Evolutionary conservation across 2,113 vertebrate species (phyloP).

Genomic region (Leuciscus idus): DNA sequence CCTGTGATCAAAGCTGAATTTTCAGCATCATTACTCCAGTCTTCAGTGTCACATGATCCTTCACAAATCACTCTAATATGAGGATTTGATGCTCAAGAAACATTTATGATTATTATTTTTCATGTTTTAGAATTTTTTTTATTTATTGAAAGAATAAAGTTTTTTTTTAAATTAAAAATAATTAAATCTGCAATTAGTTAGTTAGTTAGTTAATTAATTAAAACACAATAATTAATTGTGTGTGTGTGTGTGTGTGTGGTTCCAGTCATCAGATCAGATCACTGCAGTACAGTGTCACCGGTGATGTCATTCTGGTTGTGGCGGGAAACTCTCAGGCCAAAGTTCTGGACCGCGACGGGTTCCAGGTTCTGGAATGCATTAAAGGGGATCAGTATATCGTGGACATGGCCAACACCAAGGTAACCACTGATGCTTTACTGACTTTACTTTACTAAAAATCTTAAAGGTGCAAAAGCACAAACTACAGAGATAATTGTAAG

Average conservation of each 20-base stretch:
- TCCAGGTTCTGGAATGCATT: conserved; percentile 95
- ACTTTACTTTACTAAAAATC: neutral
- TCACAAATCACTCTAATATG: no score
- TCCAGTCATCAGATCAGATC: conserved; percentile 92
- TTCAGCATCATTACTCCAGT: no score
- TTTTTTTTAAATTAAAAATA: no score
- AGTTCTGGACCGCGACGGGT: conserved; percentile 95
- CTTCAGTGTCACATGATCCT: no score
- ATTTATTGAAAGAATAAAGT: no score
- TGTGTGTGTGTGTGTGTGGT: neutral
- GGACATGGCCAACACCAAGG: conserved; percentile 98
- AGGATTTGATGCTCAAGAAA: no score
- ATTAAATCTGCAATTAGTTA: no score
- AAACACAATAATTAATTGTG: neutral
- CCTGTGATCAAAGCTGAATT: no score
- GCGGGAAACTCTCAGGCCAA: conserved; percentile 96
- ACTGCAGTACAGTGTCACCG: conserved; percentile 92
- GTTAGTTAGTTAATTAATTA: no score
- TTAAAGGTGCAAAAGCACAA: no score
- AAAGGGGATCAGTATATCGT: conserved; percentile 99
- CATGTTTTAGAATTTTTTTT: neutral
- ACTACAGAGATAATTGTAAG: neutral
- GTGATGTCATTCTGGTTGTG: conserved; percentile 93
- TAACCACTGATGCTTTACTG: conserved; percentile 58
- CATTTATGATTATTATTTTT: neutral